Percentiles rank a stretch among this genome's conserved stretches.
Conservation (phyloP, 2,888 invertebrate species). For the Campoplex nolae region DNA sequence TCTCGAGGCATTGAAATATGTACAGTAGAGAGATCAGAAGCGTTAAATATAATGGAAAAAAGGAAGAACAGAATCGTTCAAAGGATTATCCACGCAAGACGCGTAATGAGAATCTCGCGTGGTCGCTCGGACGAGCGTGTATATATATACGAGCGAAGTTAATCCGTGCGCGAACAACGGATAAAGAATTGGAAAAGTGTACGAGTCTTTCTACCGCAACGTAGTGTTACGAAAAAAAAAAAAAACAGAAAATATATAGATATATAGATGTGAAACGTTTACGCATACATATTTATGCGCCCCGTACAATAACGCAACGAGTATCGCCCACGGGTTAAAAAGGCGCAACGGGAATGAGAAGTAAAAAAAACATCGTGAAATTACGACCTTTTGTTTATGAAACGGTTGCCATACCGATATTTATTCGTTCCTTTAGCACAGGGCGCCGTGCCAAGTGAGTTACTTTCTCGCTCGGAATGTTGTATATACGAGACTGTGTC, state of each 20-base stretch:
- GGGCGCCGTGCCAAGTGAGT: constrained; percentile 69
- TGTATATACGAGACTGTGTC: constrained; percentile 36
- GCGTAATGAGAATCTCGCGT: constrained; percentile 42
- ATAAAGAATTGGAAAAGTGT: neutral
- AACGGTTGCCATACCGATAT: neutral
- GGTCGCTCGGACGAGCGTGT: neutral
- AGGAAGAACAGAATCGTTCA: neutral
- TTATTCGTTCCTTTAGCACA: neutral
- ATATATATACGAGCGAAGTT: constrained; percentile 15
- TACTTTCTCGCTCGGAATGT: constrained; percentile 81
- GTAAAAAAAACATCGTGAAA: neutral
- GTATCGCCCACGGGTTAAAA: neutral
- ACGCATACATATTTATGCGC: neutral
- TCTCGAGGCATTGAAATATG: neutral
- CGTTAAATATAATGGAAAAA: neutral
- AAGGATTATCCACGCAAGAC: constrained; percentile 3
- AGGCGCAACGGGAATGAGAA: neutral
- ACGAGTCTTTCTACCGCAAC: neutral
- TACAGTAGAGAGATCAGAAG: neutral
- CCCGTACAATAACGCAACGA: neutral
- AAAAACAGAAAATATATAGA: neutral
- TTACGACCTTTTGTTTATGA: neutral
- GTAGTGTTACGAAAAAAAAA: neutral
- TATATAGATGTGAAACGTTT: neutral
- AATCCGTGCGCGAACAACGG: constrained; percentile 35